Evolutionary conservation across 2,113 vertebrate species (phyloP), one percentile per base, ranked within the genome.

Genomic region (Peromyscus leucopus): DNA sequence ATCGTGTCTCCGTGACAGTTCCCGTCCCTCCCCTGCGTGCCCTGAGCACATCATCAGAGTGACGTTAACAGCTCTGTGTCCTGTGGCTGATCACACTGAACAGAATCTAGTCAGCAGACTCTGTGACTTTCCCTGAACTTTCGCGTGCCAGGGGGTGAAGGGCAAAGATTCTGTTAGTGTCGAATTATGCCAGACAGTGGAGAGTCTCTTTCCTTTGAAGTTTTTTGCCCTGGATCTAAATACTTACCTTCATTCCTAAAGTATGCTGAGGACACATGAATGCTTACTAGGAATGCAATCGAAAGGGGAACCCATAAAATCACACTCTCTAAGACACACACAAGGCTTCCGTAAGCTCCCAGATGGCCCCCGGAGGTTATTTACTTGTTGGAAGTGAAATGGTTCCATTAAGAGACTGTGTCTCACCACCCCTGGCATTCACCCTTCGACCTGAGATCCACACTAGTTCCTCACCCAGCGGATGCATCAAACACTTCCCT

Each of bases 361-460:
- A 69, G 67, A 65, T 9, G 31, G 21, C 39, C 72, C 39, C 46
- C 69, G 46, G 46, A 91, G 63, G 69, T 74, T 75, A 84, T 89
- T 96, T 97, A 95, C 92, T 75, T 85, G 96, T 97, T 86, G 42
- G 59, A 48, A 71, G 69, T 85, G 17, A 86, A 91, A n/a, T 46
- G 63, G 3, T 84, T 79, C 67, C 74, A 0, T 84, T 93, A 80
- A 79, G 59, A 89, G 91, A 92, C 39, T 7, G 90, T 9, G 28
- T 80, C 93, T 95, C 19, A 36, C 28, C 95, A 91, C 88, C 67
- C 75, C n/a, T 42, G 33, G 26, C 95, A 89, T 96, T 96, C 92
- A 96, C 95, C 79, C 93, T 97, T 96, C 96, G 95, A 82, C 92
- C 84, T 94, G 93, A 97, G 97, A 97, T 74, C 85, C 69, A 67